A percentile compares a stretch with the other conserved stretches of the same genome.
Conservation (phyloP, 2,113 vertebrate species). For the Rhinolophus sinicus region DNA sequence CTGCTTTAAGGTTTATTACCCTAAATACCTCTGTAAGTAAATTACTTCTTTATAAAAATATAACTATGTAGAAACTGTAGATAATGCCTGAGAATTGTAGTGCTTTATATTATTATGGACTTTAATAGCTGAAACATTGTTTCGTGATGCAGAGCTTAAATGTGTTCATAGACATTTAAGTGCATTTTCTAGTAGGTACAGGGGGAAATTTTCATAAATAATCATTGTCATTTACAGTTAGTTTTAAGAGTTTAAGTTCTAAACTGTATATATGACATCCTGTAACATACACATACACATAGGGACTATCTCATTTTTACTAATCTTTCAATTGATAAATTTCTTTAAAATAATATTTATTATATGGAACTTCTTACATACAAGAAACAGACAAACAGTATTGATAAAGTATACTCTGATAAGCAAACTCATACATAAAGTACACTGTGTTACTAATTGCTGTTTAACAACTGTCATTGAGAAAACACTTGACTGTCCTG, state of each 20-base stretch:
- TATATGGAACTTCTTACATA: not conserved
- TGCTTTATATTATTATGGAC: not conserved
- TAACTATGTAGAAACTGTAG: not conserved
- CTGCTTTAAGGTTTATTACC: slow-evolving; percentile 98
- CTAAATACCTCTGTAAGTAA: slow-evolving; percentile 98
- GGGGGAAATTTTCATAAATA: not conserved
- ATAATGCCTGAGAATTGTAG: not conserved
- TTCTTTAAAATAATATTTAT: slow-evolving; percentile 34
- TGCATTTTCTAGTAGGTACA: not conserved
- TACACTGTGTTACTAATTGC: not conserved
- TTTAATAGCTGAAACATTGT: slow-evolving; percentile 21
- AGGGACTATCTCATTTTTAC: not conserved
- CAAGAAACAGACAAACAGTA: not conserved
- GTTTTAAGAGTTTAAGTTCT: slow-evolving; percentile 53
- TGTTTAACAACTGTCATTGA: slow-evolving; percentile 29
- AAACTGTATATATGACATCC: not conserved
- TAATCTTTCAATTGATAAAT: slow-evolving; percentile 40
- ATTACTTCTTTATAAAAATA: slow-evolving; percentile 64
- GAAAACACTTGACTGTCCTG: not conserved
- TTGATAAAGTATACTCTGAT: not conserved
- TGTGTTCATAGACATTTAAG: not conserved
- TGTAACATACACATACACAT: not conserved
- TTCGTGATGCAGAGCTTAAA: slow-evolving; percentile 46
- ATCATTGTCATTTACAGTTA: slow-evolving; percentile 12
- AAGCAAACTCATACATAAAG: not conserved